Percentiles rank a stretch among this genome's conserved stretches.
These are phyloP conservation scores for Eurois occulta DNA, from an alignment of 2,888 invertebrate species.

Conservation along the genomic window DNA sequence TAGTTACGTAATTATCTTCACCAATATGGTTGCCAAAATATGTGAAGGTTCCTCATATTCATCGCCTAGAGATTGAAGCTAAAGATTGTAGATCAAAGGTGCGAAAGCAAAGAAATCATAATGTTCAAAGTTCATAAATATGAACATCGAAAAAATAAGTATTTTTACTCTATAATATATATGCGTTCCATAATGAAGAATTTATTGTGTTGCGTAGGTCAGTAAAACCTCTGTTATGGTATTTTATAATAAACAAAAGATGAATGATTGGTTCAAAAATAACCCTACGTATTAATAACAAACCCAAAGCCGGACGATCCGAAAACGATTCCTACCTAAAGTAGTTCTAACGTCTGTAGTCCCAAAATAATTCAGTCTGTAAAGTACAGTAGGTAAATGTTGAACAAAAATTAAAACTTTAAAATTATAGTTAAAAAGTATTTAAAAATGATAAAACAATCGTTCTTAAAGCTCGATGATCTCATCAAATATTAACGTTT, in stretches of 20 bases:
- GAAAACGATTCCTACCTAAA: background rate
- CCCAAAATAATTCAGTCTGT: background rate
- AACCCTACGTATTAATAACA: background rate
- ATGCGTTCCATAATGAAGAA: background rate
- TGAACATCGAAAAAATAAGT: background rate
- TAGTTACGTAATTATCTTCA: slow-evolving; percentile 47
- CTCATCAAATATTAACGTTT: slow-evolving; percentile 18
- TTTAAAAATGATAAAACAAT: background rate
- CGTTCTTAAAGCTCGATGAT: background rate
- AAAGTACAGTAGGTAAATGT: background rate
- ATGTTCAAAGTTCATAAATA: background rate
- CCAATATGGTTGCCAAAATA: slow-evolving; percentile 30
- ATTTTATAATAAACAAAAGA: background rate
- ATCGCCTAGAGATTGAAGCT: background rate
- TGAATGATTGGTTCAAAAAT: background rate
- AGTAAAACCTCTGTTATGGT: background rate
- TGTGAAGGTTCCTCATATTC: background rate
- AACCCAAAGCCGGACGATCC: background rate
- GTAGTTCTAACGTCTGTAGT: background rate
- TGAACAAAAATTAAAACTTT: background rate
- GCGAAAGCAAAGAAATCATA: no score
- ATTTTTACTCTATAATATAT: no score
- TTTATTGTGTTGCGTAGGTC: background rate
- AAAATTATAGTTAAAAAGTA: background rate
- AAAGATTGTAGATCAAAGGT: background rate